phyloP scores from a whole-genome alignment of 2,797 vertebrate species.

The Etheostoma nigrum region DNA sequence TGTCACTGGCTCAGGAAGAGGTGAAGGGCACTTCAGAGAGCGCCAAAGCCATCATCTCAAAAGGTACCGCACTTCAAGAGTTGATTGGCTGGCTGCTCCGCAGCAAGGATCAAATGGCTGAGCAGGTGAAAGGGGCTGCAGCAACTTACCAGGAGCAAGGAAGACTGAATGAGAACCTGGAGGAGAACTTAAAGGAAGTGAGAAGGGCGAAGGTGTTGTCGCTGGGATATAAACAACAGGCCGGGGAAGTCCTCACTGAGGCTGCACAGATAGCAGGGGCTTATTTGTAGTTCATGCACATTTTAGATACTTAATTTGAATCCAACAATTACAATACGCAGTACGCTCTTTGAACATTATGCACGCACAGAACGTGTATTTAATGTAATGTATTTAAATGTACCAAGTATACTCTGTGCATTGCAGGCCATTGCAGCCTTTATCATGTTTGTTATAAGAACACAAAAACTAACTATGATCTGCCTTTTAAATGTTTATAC shows the following conservation, averaged over 20 bases:
- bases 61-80: conserved; percentile 77
- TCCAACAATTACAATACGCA: background rate
- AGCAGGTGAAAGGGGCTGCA: conserved; percentile 69
- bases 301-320: conserved; percentile 4
- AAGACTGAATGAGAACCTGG: conserved; percentile 80
- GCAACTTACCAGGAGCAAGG: conserved; percentile 75
- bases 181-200: conserved; percentile 80
- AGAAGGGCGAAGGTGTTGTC: conserved; percentile 78
- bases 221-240: conserved; percentile 72
- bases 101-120: conserved; percentile 62
- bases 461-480: background rate
- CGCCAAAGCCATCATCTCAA: conserved; percentile 77
- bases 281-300: conserved; percentile 46
- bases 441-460: background rate
- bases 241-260: conserved; percentile 76
- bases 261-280: conserved; percentile 75
- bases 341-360: too few species aligned
- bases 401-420: background rate
- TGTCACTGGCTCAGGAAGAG: conserved; percentile 74
- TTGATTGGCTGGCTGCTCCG: conserved; percentile 80
- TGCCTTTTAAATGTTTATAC: background rate
- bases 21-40: conserved; percentile 69
- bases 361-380: background rate
- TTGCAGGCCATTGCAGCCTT: background rate
- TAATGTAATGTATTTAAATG: background rate